Evolutionary conservation across 2,113 vertebrate species (phyloP).

Genomic region (Mormoops blainvillei): DNA sequence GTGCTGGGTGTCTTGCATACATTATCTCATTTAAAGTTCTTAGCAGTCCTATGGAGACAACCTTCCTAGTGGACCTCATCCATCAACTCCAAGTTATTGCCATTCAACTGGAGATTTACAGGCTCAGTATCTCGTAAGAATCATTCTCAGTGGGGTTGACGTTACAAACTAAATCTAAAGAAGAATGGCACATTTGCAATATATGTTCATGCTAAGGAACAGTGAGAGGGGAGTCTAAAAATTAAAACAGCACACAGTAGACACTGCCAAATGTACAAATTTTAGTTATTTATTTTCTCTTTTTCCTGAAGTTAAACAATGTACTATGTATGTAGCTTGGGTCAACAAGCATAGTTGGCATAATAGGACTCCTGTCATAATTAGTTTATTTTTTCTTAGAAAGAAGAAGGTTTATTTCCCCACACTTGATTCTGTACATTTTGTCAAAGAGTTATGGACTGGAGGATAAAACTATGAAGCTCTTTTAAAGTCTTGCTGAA

Average conservation of each 20-base stretch:
- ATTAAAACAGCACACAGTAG: not conserved
- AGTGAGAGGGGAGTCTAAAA: not conserved
- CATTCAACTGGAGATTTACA: not conserved
- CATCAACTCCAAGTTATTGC: not conserved
- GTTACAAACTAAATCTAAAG: not conserved
- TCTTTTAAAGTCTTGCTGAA: not conserved
- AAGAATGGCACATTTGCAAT: not conserved
- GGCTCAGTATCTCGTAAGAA: not conserved
- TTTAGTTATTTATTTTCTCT: conserved; percentile 14
- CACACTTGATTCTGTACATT: not conserved
- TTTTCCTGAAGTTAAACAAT: not conserved
- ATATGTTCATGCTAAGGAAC: not conserved
- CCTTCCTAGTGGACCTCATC: not conserved
- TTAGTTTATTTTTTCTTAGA: not conserved
- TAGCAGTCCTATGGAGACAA: not conserved
- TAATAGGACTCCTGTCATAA: not conserved
- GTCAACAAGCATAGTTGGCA: not conserved
- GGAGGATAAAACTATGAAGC: not conserved
- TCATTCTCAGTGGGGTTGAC: not conserved
- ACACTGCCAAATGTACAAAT: not conserved
- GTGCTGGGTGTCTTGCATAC: not conserved
- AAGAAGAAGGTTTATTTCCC: not conserved
- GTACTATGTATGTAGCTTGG: not conserved
- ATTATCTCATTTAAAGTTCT: not conserved
- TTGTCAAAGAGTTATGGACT: not conserved